These are phyloP conservation scores for Callosobruchus maculatus DNA, from an alignment of 2,888 invertebrate species.

Conservation along the genomic window DNA sequence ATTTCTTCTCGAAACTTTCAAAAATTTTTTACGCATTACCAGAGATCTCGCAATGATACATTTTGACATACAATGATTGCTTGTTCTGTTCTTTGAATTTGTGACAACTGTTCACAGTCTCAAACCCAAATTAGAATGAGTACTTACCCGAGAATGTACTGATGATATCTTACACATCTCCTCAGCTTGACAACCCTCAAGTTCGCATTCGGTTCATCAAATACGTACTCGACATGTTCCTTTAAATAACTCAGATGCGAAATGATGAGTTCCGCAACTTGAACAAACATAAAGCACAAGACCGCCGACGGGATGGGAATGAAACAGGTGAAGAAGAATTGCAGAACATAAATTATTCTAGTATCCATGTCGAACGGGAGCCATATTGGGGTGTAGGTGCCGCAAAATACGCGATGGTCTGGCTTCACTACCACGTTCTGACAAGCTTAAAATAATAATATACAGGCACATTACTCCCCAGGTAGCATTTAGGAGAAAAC, in stretches of 20 bases:
- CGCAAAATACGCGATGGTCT: background rate
- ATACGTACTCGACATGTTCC: background rate
- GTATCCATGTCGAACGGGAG: constrained; percentile 2
- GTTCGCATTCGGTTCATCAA: background rate
- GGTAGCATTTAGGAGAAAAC: no score
- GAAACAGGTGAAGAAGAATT: background rate
- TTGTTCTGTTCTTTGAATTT: no score
- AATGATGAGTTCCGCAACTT: constrained; percentile 1
- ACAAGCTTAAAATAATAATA: background rate
- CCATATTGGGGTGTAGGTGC: constrained; percentile 4
- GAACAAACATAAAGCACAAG: background rate
- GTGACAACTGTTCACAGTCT: no score
- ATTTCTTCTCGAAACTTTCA: no score
- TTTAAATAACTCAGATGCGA: constrained; percentile 5
- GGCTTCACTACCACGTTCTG: background rate
- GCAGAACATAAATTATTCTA: background rate
- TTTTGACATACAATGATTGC: no score
- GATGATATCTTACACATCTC: constrained; percentile 1
- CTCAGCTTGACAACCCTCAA: background rate
- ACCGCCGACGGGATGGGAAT: background rate
- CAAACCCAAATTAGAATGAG: no score
- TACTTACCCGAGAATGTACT: background rate
- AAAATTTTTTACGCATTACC: no score
- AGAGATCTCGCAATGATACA: no score
- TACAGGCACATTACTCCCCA: no score